phyloP scores from a whole-genome alignment of 1,140 invertebrate genomes.

The Philopotamus ludificatus region DNA sequence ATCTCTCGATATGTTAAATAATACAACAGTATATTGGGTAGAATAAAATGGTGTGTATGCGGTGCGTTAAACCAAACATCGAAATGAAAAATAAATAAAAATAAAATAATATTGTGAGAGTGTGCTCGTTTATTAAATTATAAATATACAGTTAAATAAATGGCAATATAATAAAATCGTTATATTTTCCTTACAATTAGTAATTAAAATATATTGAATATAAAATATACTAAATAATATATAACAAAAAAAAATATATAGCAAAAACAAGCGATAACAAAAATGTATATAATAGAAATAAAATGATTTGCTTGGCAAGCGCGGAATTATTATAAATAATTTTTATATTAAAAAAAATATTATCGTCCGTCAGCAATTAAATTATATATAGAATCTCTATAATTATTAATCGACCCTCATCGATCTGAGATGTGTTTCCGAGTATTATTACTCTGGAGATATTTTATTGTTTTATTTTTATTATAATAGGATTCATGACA shows the following conservation, averaged over 20 bases:
- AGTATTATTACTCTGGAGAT: no score
- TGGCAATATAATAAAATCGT: conserved; percentile 20
- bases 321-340: background rate
- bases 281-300: conserved; percentile 8
- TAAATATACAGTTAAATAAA: conserved; percentile 15
- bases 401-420: conserved; percentile 1
- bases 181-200: no score
- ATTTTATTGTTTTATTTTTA: no score
- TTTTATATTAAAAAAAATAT: background rate
- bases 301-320: conserved; percentile 14
- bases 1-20: no score
- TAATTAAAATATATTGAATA: conserved; percentile 12
- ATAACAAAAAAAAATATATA: conserved; percentile 19
- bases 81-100: conserved; percentile 2
- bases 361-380: background rate
- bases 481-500: conserved; percentile 18
- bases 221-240: conserved; percentile 15
- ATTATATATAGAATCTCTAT: conserved; percentile 2
- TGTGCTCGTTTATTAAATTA: conserved; percentile 22
- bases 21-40: no score
- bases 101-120: conserved; percentile 12
- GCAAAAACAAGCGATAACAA: conserved; percentile 20
- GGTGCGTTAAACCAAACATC: background rate
- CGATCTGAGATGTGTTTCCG: no score
- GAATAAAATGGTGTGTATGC: background rate